A percentile compares a stretch with the other conserved stretches of the same genome.
phyloP scores from a whole-genome alignment of 2,888 invertebrate species.

The Spialia ferax region DNA sequence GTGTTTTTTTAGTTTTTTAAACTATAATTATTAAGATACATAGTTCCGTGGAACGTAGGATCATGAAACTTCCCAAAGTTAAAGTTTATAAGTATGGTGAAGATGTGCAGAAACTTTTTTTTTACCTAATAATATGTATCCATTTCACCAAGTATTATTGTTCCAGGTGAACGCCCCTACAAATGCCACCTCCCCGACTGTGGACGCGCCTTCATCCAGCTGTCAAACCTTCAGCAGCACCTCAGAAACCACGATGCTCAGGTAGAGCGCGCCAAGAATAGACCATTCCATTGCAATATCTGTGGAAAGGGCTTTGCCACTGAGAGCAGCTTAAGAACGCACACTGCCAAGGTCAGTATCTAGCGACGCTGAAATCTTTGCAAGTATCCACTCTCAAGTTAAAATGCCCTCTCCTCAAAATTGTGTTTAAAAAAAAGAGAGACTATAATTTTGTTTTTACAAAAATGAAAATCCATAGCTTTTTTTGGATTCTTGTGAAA shows the following conservation, averaged over 20 bases:
- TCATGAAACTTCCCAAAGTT: too few species aligned
- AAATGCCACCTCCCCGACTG: constrained; percentile 98
- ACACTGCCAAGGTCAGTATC: constrained; percentile 97
- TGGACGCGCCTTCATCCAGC: constrained; percentile 98
- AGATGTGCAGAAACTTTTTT: too few species aligned
- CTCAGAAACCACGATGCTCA: constrained; percentile 98
- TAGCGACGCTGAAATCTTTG: constrained; percentile 11
- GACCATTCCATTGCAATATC: constrained; percentile 98
- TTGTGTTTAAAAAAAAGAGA: too few species aligned
- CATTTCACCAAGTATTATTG: constrained; percentile 25
- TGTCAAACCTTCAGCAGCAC: constrained; percentile 98
- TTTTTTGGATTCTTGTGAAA: too few species aligned
- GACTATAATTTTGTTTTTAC: too few species aligned
- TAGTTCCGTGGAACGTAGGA: too few species aligned
- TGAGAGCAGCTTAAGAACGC: constrained; percentile 97
- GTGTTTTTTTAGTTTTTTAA: too few species aligned
- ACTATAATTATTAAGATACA: too few species aligned
- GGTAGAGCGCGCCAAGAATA: constrained; percentile 97
- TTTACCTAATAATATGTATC: too few species aligned
- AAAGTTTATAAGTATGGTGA: too few species aligned
- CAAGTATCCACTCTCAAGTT: constrained; percentile 11
- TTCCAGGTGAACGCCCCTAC: constrained; percentile 97
- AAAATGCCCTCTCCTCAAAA: constrained; percentile 14
- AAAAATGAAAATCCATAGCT: too few species aligned
- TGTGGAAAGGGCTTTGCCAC: constrained; percentile 99